A percentile compares a stretch with the other conserved stretches of the same genome.
Conservation (phyloP, 2,888 invertebrate species). For the Syrista parreyssii region DNA sequence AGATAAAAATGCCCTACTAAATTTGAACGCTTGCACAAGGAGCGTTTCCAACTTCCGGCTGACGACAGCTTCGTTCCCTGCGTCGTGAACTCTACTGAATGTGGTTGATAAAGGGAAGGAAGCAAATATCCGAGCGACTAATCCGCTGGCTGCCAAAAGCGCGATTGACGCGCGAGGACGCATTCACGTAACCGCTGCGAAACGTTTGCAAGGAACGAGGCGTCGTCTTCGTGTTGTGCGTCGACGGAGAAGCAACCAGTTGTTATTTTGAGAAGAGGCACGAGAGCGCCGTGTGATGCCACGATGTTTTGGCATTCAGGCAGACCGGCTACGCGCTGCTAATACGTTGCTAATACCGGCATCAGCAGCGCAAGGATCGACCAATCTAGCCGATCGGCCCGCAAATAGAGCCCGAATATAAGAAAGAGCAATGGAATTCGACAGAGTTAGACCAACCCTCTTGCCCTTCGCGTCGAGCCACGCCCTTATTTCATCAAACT, state of each 20-base stretch:
- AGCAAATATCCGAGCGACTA: background rate
- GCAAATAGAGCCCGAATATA: background rate
- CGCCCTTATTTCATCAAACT: background rate
- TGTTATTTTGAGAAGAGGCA: conserved; percentile 5
- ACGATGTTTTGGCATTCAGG: background rate
- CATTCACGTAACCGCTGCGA: conserved; percentile 1
- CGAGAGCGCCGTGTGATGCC: background rate
- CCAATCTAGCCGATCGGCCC: background rate
- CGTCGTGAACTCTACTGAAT: background rate
- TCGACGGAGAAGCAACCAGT: background rate
- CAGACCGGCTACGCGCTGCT: background rate
- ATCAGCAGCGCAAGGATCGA: background rate
- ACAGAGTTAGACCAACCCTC: background rate
- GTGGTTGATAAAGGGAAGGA: background rate
- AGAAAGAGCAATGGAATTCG: background rate
- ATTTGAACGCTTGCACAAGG: background rate
- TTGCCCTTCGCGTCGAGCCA: background rate
- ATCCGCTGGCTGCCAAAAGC: background rate
- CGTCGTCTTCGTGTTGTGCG: background rate
- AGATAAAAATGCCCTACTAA: background rate
- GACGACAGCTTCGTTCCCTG: background rate
- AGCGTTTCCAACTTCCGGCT: background rate
- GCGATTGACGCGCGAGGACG: conserved; percentile 5
- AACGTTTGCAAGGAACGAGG: background rate
- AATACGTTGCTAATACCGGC: background rate